phyloP scores from a whole-genome alignment of 2,113 vertebrate species.

The Tamias sibiricus region DNA sequence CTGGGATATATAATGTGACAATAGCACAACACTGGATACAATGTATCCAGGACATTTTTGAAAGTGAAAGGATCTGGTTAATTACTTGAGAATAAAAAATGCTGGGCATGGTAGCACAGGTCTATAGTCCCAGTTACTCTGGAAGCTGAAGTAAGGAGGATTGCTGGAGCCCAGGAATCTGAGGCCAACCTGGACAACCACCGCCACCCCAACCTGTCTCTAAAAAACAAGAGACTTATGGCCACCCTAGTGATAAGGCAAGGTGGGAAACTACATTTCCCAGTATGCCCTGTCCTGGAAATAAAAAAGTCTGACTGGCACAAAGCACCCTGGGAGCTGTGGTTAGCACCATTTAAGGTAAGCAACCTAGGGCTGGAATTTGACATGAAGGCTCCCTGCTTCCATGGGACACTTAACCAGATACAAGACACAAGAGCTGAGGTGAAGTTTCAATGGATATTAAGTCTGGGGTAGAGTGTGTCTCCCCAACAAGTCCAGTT shows the following conservation, averaged over 20 bases:
- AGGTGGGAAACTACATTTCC: slow-evolving; percentile 9
- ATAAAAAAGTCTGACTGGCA: background rate
- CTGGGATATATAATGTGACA: background rate
- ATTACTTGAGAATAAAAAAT: background rate
- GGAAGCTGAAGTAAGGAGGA: background rate
- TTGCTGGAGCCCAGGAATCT: background rate
- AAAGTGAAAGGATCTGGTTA: background rate
- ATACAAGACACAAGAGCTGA: slow-evolving; percentile 43
- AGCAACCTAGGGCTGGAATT: background rate
- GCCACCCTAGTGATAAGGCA: background rate
- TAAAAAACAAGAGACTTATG: background rate
- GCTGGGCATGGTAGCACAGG: background rate
- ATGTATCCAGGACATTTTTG: background rate
- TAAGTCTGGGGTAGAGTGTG: background rate
- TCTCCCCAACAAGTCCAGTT: slow-evolving; percentile 3
- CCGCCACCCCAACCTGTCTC: no score
- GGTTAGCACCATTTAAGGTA: slow-evolving; percentile 67
- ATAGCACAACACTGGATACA: background rate
- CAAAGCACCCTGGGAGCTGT: background rate
- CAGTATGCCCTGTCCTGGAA: background rate
- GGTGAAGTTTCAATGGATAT: slow-evolving; percentile 60
- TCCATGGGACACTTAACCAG: slow-evolving; percentile 26
- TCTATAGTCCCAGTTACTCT: background rate
- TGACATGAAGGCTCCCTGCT: background rate
- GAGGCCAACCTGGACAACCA: background rate